Evolutionary conservation across 2,888 invertebrate genomes (phyloP).

Genomic region (Lumbricus terrestris): DNA sequence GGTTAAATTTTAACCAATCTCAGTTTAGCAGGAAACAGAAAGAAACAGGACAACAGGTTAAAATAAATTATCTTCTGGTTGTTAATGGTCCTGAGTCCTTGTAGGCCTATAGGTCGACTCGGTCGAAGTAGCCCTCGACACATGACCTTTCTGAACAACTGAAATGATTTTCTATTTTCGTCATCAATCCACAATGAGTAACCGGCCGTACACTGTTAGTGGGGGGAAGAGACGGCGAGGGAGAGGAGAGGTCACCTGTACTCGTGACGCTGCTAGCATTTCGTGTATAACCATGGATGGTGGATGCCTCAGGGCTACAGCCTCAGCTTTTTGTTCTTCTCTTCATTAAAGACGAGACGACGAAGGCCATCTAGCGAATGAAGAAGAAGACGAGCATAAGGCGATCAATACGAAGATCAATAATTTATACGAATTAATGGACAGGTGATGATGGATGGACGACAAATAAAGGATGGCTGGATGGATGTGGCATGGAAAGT

Average conservation of each 20-base stretch:
- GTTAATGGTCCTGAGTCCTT: neutral
- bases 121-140: neutral
- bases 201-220: too few relatives aligned
- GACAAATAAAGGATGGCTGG: neutral
- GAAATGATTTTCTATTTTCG: neutral
- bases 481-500: neutral
- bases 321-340: too few relatives aligned
- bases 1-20: too few relatives aligned
- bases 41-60: neutral
- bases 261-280: too few relatives aligned
- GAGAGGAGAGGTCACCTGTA: too few relatives aligned
- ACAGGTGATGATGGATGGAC: neutral
- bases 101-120: too few relatives aligned
- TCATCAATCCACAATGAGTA: too few relatives aligned
- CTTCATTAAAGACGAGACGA: too few relatives aligned
- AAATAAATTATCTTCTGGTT: neutral
- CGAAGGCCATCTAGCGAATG: neutral
- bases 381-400: neutral
- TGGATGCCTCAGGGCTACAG: too few relatives aligned
- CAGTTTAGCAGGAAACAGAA: neutral
- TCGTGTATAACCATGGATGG: too few relatives aligned
- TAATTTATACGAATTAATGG: neutral
- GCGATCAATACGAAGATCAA: neutral
- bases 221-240: too few relatives aligned
- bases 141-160: neutral